A percentile compares a stretch with the other conserved stretches of the same genome.
phyloP scores from a whole-genome alignment of 2,888 invertebrate genomes.

The Protula sp. region DNA sequence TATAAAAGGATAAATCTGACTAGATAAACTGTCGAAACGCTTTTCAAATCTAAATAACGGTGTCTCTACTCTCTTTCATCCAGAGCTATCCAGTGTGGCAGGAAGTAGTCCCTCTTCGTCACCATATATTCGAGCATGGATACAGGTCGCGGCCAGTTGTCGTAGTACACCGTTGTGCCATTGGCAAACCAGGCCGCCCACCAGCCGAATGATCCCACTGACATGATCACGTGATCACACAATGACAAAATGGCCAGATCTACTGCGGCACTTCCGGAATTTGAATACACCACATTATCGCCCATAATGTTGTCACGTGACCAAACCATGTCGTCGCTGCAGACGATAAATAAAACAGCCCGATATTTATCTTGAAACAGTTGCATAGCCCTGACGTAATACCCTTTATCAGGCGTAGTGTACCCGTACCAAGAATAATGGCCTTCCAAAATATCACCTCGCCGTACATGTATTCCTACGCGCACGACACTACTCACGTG shows the following conservation, averaged over 20 bases:
- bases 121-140: slow-evolving; percentile 42
- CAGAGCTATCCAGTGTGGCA: slow-evolving; percentile 45
- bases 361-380: slow-evolving; percentile 31
- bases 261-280: slow-evolving; percentile 32
- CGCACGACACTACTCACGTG: slow-evolving; percentile 18
- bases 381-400: slow-evolving; percentile 42
- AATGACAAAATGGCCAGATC: slow-evolving; percentile 47
- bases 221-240: slow-evolving; percentile 47
- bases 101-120: slow-evolving; percentile 46
- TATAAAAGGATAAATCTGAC: too few species aligned
- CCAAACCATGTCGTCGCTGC: slow-evolving; percentile 51
- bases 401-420: slow-evolving; percentile 41
- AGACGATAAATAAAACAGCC: slow-evolving; percentile 45
- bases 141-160: slow-evolving; percentile 44
- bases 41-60: background rate
- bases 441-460: slow-evolving; percentile 50
- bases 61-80: too few species aligned
- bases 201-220: slow-evolving; percentile 53
- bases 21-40: too few species aligned
- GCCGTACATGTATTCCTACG: slow-evolving; percentile 51
- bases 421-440: slow-evolving; percentile 44
- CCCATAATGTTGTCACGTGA: slow-evolving; percentile 26
- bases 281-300: slow-evolving; percentile 25
- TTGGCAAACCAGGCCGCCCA: slow-evolving; percentile 52
- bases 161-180: slow-evolving; percentile 48